A percentile compares a stretch with the other conserved stretches of the same genome.
Conservation (phyloP, 2,888 invertebrate species). For the Heteropelma amictum region DNA sequence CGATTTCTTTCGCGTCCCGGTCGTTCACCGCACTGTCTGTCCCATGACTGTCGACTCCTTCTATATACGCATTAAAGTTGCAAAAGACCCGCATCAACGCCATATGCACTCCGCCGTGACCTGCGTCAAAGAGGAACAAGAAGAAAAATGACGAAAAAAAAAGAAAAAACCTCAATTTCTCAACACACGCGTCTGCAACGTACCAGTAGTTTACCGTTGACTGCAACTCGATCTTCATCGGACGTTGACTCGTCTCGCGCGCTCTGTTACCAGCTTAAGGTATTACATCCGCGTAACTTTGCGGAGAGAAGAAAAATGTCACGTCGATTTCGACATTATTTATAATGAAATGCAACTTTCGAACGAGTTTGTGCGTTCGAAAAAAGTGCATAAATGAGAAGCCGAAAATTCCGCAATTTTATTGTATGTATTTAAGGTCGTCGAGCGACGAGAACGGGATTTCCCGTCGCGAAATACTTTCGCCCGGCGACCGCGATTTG, state of each 20-base stretch:
- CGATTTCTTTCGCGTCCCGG: background rate
- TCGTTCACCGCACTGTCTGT: slow-evolving; percentile 8
- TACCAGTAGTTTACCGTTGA: slow-evolving; percentile 32
- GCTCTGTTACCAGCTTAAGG: background rate
- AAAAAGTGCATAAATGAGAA: background rate
- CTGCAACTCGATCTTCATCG: slow-evolving; percentile 40
- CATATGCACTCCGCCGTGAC: background rate
- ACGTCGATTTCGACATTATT: background rate
- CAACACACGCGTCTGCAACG: slow-evolving; percentile 38
- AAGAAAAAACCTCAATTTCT: slow-evolving; percentile 14
- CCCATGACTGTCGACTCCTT: slow-evolving; percentile 42
- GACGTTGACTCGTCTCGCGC: slow-evolving; percentile 19
- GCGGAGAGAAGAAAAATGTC: background rate
- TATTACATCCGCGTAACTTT: background rate
- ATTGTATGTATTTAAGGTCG: background rate
- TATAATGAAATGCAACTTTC: background rate
- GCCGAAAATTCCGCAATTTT: background rate
- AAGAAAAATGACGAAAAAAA: background rate
- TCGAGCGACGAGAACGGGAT: background rate
- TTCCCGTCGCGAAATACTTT: slow-evolving; percentile 31
- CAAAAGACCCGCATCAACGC: slow-evolving; percentile 53
- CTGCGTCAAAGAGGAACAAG: background rate
- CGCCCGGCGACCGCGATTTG: slow-evolving; percentile 40
- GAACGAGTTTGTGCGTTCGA: background rate
- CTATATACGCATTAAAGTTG: slow-evolving; percentile 55